A percentile compares a stretch with the other conserved stretches of the same genome.
phyloP scores from a whole-genome alignment of 2,113 vertebrate species.

The Saccopteryx leptura region DNA sequence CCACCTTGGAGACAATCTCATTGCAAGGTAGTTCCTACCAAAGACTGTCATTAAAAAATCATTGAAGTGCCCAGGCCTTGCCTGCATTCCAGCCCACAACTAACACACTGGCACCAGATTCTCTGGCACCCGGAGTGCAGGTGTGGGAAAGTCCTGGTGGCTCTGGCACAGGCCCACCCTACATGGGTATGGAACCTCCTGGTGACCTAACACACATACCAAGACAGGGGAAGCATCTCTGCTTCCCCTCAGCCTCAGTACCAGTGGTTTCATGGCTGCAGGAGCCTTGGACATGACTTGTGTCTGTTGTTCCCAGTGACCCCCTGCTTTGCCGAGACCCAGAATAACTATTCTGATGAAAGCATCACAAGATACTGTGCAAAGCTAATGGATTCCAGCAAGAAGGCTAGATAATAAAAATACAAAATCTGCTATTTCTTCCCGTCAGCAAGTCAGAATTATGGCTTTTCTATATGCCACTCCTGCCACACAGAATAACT shows the following conservation, averaged over 20 bases:
- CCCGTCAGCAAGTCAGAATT: slow-evolving; percentile 79
- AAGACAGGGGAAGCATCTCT: background rate
- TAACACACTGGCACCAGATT: no score
- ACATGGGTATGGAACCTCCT: background rate
- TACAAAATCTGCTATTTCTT: slow-evolving; percentile 68
- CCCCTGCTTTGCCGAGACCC: background rate
- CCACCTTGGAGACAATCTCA: background rate
- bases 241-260: background rate
- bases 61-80: background rate
- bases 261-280: background rate
- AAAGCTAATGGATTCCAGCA: slow-evolving; percentile 55
- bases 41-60: background rate
- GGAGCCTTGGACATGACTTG: background rate
- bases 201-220: background rate
- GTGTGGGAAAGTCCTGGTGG: background rate
- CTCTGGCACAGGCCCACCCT: background rate
- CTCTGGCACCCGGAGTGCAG: background rate
- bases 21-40: background rate
- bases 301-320: background rate
- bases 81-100: background rate
- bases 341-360: background rate
- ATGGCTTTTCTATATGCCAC: slow-evolving; percentile 78
- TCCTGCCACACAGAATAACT: slow-evolving; percentile 77
- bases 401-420: slow-evolving; percentile 62
- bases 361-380: background rate